phyloP scores from a whole-genome alignment of 2,888 invertebrate species.

The Sesia bembeciformis region DNA sequence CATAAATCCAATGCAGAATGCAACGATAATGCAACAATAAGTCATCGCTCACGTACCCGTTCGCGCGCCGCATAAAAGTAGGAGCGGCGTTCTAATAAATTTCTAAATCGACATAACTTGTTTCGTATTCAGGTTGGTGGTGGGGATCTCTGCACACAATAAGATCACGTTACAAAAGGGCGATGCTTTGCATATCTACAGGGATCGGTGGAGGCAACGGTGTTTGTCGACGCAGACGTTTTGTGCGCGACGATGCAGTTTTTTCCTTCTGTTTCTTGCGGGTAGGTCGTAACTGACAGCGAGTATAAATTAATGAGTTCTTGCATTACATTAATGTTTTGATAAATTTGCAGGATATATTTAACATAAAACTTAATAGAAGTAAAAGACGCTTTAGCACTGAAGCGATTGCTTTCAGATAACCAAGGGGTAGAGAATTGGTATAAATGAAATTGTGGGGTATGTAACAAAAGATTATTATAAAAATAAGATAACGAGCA shows the following conservation, averaged over 20 bases:
- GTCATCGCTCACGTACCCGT: constrained; percentile 27
- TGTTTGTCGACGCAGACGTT: constrained; percentile 41
- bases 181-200: constrained; percentile 61
- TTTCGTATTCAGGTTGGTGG: constrained; percentile 54
- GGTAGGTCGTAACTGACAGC: constrained; percentile 20
- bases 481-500: no score
- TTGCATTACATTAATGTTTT: no score
- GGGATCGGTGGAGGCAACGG: constrained; percentile 33
- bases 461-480: no score
- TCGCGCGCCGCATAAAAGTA: constrained; percentile 56
- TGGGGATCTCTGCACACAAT: constrained; percentile 58
- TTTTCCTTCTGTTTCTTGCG: constrained; percentile 31
- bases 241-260: constrained; percentile 30
- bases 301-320: constrained; percentile 3
- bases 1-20: constrained; percentile 25
- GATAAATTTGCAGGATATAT: no score
- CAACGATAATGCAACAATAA: constrained; percentile 47
- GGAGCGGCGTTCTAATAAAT: constrained; percentile 56
- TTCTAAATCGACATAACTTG: constrained; percentile 66
- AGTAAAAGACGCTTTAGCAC: no score
- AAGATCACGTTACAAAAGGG: constrained; percentile 68
- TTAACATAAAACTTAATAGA: no score
- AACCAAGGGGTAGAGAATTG: no score
- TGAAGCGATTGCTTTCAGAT: no score
- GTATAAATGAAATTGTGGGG: no score